Base-by-base conservation (phyloP, 2,888 invertebrate species). In the Endomychus coccineus region DNA sequence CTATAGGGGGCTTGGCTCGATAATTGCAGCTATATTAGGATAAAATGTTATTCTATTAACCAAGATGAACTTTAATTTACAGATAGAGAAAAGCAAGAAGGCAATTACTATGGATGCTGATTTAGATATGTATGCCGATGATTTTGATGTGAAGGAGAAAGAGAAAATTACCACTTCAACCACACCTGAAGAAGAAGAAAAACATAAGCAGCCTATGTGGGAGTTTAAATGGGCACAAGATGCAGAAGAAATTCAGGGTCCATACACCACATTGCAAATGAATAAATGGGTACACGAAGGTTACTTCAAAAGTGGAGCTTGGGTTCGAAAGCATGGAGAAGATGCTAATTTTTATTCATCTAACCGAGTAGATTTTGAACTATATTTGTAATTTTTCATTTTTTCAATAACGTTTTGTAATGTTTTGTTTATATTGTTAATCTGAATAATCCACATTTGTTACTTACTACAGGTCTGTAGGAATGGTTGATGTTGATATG, bases 71-170 rank as follows among this genome's bases (percentile, higher is more conserved):
- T 6, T 17, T 11, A 3, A 2, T 22, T 7, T 21, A 22, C n/a
- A 21, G 2, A 12, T 32, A 10, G 27, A 33, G 37, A 11, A 28
- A 12, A 11, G 33, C 9, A 38, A 19, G 7, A 54, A 55, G 37
- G 44, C 45, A 55, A 61, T 21, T 53, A 51, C 39, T 67, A 70
- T 69, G 37, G 78, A 78, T 61, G 74, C 79, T 34, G 80, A 78
- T 43, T 70, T 89, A 19, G 94, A 95, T 60, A 95, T 95, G 91
- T 95, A 91, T 69, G 78, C 89, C 2, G 94, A 94, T 68, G 87
- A 90, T 62, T 88, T 91, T 69, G 85, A 82, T 61, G 71, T 69
- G 40, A 83, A 84, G 60, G 85, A 85, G 58, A 78, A 83, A 49
- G 66, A 68, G 51, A 49, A 55, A 52, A 32, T 50, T 14, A 37